phyloP scores from a whole-genome alignment of 2,113 vertebrate species.

The Mustelus asterias region DNA sequence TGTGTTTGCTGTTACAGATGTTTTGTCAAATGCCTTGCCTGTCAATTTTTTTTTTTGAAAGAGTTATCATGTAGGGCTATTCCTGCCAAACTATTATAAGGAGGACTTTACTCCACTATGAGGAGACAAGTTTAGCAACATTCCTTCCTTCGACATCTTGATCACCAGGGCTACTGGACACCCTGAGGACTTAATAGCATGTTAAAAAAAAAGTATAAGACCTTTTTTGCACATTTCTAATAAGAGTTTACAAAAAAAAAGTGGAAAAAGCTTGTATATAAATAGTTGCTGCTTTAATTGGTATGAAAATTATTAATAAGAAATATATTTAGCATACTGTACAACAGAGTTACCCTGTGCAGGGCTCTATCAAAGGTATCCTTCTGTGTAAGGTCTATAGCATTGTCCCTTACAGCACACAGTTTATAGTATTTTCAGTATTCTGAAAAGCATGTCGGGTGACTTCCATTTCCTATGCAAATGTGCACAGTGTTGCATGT shows the following conservation, averaged over 20 bases:
- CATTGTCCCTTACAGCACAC: slow-evolving; percentile 35
- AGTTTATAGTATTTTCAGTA: slow-evolving; percentile 37
- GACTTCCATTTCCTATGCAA: slow-evolving; percentile 76
- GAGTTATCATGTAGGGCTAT: slow-evolving; percentile 6
- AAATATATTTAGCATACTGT: slow-evolving; percentile 50
- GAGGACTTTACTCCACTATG: slow-evolving; percentile 23
- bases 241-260: slow-evolving; percentile 56
- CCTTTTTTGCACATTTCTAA: slow-evolving; percentile 62
- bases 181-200: slow-evolving; percentile 37
- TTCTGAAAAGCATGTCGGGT: slow-evolving; percentile 61
- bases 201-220: slow-evolving; percentile 30
- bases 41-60: background rate
- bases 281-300: slow-evolving; percentile 47
- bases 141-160: slow-evolving; percentile 24
- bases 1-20: slow-evolving; percentile 26
- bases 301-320: slow-evolving; percentile 46
- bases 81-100: slow-evolving; percentile 23
- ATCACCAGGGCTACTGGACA: slow-evolving; percentile 5
- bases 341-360: slow-evolving; percentile 49
- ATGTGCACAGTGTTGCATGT: slow-evolving; percentile 81
- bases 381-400: slow-evolving; percentile 37
- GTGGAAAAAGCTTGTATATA: slow-evolving; percentile 46
- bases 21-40: slow-evolving; percentile 34
- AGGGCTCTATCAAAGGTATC: slow-evolving; percentile 62
- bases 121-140: slow-evolving; percentile 30